A percentile compares a stretch with the other conserved stretches of the same genome.
Conservation (phyloP, 2,888 invertebrate species). For the Tachina fera region DNA sequence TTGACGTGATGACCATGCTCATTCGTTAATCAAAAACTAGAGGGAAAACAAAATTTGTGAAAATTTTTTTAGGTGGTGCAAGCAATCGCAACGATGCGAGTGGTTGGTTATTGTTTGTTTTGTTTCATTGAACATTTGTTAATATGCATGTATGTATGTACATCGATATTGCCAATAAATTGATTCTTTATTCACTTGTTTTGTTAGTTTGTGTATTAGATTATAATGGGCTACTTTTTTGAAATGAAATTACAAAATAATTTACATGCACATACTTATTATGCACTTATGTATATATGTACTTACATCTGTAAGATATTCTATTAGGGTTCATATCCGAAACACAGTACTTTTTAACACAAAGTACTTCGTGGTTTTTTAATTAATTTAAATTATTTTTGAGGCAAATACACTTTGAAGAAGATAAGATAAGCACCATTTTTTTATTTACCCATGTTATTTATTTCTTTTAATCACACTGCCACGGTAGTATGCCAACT, state of each 20-base stretch:
- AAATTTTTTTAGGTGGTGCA: conserved; percentile 4
- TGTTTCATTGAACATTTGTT: conserved; percentile 56
- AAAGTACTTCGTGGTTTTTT: too few relatives aligned
- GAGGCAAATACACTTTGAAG: too few relatives aligned
- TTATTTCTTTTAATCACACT: too few relatives aligned
- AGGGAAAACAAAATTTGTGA: conserved; percentile 20
- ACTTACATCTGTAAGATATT: too few relatives aligned
- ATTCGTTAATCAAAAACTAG: conserved; percentile 44
- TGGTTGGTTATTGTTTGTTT: conserved; percentile 21
- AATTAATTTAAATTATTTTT: too few relatives aligned
- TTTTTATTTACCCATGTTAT: too few relatives aligned
- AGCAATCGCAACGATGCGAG: conserved; percentile 39
- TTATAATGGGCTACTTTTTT: background rate
- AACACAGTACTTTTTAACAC: too few relatives aligned
- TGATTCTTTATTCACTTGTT: conserved; percentile 11
- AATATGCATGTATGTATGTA: conserved; percentile 30
- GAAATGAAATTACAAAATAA: background rate
- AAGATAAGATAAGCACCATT: too few relatives aligned
- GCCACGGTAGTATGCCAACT: too few relatives aligned
- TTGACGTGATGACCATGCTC: conserved; percentile 29
- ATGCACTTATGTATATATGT: too few relatives aligned
- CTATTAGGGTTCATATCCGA: too few relatives aligned
- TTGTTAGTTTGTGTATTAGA: conserved; percentile 7
- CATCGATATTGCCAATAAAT: background rate
- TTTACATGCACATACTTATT: too few relatives aligned